Percentiles rank a stretch among this genome's conserved stretches.
Evolutionary conservation across 1,140 invertebrate genomes (phyloP).

Genomic region (Bombus confusus): DNA sequence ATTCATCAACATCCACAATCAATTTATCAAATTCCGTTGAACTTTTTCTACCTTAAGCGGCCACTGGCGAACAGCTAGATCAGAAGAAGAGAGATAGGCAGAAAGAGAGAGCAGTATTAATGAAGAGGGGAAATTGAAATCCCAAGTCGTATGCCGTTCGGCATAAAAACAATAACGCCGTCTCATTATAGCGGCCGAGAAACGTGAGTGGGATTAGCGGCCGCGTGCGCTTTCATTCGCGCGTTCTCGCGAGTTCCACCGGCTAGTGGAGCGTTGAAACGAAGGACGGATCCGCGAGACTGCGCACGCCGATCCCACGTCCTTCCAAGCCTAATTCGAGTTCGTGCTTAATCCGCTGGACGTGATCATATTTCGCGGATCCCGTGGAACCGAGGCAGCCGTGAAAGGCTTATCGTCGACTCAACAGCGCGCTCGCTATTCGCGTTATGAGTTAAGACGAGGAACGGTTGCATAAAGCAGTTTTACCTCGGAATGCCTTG

Average conservation of each 20-base stretch:
- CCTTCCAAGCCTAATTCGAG: constrained; percentile 45
- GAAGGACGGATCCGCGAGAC: neutral
- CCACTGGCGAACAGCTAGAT: too few species aligned
- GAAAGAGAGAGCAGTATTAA: neutral
- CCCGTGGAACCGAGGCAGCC: constrained; percentile 52
- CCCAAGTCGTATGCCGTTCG: constrained; percentile 10
- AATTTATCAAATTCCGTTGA: too few species aligned
- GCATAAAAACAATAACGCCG: constrained; percentile 29
- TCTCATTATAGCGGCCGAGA: constrained; percentile 24
- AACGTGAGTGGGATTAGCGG: constrained; percentile 7
- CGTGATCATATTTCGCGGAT: constrained; percentile 64
- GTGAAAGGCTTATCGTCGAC: constrained; percentile 57
- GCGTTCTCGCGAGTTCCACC: neutral
- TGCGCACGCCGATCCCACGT: neutral
- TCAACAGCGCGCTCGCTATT: constrained; percentile 16
- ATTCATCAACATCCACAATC: too few species aligned
- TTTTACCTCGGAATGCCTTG: constrained; percentile 27
- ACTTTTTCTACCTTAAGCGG: too few species aligned
- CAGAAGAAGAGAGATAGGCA: neutral
- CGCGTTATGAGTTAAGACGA: constrained; percentile 30
- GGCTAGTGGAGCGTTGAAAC: neutral
- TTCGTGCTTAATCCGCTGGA: constrained; percentile 59
- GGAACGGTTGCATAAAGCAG: constrained; percentile 47
- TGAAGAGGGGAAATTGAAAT: constrained; percentile 25
- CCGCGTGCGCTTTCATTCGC: constrained; percentile 9